Base-by-base conservation (phyloP, 2,797 vertebrate species). In the Lateolabrax maculatus region DNA sequence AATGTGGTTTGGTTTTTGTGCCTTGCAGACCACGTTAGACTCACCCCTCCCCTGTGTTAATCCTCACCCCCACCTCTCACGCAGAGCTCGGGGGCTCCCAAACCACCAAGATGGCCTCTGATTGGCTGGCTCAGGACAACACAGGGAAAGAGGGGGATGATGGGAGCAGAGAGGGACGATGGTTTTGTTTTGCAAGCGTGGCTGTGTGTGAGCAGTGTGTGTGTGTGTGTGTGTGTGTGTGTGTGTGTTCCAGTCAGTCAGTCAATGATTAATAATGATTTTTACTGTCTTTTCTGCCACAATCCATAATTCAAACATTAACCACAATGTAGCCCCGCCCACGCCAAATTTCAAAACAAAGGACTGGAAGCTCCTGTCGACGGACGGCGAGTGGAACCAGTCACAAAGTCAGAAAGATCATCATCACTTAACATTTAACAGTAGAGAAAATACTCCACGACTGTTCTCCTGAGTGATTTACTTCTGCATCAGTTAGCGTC, bases 61-160 rank as follows among this genome's bases (percentile, higher is more conserved):
- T 65, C 66, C 81, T 25, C 61, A 41, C 62, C 15, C 25, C 36
- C 23, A 7, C 58, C 23, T 2, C 51, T 2, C 71, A 53, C 31
- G 10, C 48, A 48, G 13, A 27, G 46, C 70, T 71, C 6, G 0
- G 53, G 49, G 63, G 55, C 65, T 83, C 73, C 71, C 53, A 69
- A 75, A 85, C 79, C 81, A 3, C 71, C 25, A 52, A 73, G 80
- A 64, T 29, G 51, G 34, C 39, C 18, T 19, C 67, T 76, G 73
- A 71, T 87, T 81, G 89, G 91, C 84, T 76, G 55, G 58, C 41
- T 65, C 9, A 18, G 53, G 68, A 83, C 87, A 94, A 93, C 93
- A 79, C 89, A 90, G 51, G 51, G 82, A 48, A 43, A 69, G 66
- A 48, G 74, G 61, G 81, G 80, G 31, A 55, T 49, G 77, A 25